Evolutionary conservation across 1,140 invertebrate genomes (phyloP), one percentile per base, ranked within the genome.

Genomic region (Saccostrea cuccullata): DNA sequence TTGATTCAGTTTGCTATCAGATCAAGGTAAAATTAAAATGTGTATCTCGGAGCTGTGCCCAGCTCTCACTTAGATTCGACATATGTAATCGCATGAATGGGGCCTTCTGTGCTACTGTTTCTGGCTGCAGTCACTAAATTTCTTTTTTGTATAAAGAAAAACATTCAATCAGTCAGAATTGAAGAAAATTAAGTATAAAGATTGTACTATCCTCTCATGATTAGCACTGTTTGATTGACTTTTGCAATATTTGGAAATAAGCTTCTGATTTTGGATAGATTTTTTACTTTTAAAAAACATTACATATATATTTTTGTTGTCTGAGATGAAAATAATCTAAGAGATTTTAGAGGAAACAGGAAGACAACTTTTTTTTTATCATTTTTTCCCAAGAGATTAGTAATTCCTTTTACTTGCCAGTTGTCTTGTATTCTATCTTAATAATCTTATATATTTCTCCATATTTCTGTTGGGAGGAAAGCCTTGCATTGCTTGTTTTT

Each of bases 381-480:
- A 26, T 77, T 13, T 47, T n/a, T 77, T 36, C 11, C 30, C 23
- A 30, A 77, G 26, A 30, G 30, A 77, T 36, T 30, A 26, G 23
- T 15, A 26, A 36, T 30, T 77, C 30, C 70, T 30, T 5, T 26
- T 30, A 77, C 23, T 77, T 77, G 26, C 23, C 23, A 36, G 23
- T 77, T 77, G 70, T 77, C 70, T 3, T 77, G 30, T 77, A 3
- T 77, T 77, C 58, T n/a, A 23, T 30, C 13, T 77, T 77, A 26
- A 77, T 77, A 77, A 77, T 77, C 17, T 64, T 64, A 64, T 64
- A 64, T 64, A 77, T 77, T 77, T 26, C 26, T 12, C 70, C 70
- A 77, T 77, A 77, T 77, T 77, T 77, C 70, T 77, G 15, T 77
- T 30, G 70, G 70, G 70, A 77, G 70, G 70, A 77, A 77, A 77